Evolutionary conservation across 2,797 vertebrate species (phyloP), one percentile per base, ranked within the genome.

Genomic region (Paguma larvata): DNA sequence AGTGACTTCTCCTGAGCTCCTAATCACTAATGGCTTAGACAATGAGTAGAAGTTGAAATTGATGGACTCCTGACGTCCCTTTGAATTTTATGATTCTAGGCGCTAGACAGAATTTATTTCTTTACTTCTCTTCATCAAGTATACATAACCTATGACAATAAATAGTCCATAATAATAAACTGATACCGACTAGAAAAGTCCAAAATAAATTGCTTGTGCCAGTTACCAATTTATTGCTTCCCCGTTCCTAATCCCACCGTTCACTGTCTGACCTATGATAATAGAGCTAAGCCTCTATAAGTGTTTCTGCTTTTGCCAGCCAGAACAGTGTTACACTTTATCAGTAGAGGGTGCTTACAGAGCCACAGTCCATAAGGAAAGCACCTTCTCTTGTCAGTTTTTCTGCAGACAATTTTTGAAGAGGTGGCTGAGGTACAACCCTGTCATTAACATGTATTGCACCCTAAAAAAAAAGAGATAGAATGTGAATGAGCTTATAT

Each of bases 351-450:
- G 65, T 80, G 97, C 99, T 98, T 98, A 99, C 99, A 18, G 98
- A 99, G 97, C 99, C 99, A 98, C 99, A 99, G 96, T 99, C 99
- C 99, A 99, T 99, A 94, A 99, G 99, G 98, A 99, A 99, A 63
- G 99, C 99, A 59, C 99, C 99, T 83, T 99, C 99, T 98, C 99
- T 99, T 87, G 99, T 99, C 98, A 99, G 97, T 85, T 99, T 99
- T 98, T 99, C 99, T 5, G 99, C 99, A 51, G 99, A 99, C 96
- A 99, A 97, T 97, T 99, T 99, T 88, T 99, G 99, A 98, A 99
- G 99, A 6, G 98, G 99, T 16, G 99, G 99, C 72, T 99, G 99
- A 27, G 99, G 99, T 53, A 99, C 99, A 92, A 99, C 98, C 3
- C 98, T 98, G 97, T 99, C 99, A 25, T 99, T 99, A 87, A 99